Evolutionary conservation across 2,888 invertebrate species (phyloP).

Genomic region (Perdita meconis): DNA sequence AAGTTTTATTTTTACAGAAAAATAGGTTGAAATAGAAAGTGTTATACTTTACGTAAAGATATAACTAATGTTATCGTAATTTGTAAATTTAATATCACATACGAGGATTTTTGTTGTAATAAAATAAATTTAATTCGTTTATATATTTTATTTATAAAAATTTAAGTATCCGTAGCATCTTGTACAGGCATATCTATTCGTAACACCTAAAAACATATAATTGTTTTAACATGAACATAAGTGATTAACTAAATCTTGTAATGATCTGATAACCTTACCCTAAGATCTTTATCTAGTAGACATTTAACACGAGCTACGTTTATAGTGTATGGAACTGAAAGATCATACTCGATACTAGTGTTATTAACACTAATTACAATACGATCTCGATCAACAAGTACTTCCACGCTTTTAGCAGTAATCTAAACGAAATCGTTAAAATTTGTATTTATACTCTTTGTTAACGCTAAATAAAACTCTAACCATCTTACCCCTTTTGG

Average conservation of each 20-base stretch:
- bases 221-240: no score
- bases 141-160: slow-evolving; percentile 9
- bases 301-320: slow-evolving; percentile 86
- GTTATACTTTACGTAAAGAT: background rate
- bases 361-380: slow-evolving; percentile 88
- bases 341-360: slow-evolving; percentile 87
- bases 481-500: slow-evolving; percentile 74
- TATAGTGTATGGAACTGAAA: slow-evolving; percentile 89
- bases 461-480: background rate
- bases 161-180: background rate
- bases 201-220: slow-evolving; percentile 79
- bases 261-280: slow-evolving; percentile 79
- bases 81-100: background rate
- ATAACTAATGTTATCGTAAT: slow-evolving; percentile 32
- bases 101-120: slow-evolving; percentile 27
- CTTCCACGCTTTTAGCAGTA: slow-evolving; percentile 84
- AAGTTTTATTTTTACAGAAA: slow-evolving; percentile 22
- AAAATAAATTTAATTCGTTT: slow-evolving; percentile 33
- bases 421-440: slow-evolving; percentile 49
- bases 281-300: slow-evolving; percentile 85
- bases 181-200: slow-evolving; percentile 75
- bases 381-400: slow-evolving; percentile 91
- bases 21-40: background rate
- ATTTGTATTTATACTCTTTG: background rate
- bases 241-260: slow-evolving; percentile 10